Base-by-base conservation (phyloP, 2,797 vertebrate species). In the Petrocephalus sullivani region DNA sequence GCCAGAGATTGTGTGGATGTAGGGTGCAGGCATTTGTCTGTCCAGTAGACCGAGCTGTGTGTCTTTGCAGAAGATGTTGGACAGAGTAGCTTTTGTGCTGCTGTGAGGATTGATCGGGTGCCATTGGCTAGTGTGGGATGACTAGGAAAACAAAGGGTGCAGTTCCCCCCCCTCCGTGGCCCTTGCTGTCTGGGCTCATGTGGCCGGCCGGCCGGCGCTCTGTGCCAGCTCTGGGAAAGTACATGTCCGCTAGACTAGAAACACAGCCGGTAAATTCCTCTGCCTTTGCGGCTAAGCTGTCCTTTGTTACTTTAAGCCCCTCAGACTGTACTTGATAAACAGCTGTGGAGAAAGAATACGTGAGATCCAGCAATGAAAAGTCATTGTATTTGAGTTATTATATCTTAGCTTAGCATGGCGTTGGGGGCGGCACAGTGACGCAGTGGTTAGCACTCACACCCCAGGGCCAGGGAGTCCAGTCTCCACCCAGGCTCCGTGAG, bases 311-410 rank as follows among this genome's bases (percentile, higher is more conserved):
- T 86, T 87, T 87, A 64, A 89, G 67, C 64, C 41, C n/a, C 53
- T 67, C 78, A 87, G 16, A 33, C 49, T 84, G 58, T 87, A 90
- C n/a, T 19, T 8, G 85, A 23, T 87, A 85, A 89, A 91, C 56
- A 16, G 53, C 21, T 41, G 85, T 61, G 37, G 57, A 21, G 57
- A 86, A 58, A 61, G 41, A 51, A 46, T 46, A 60, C 12, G 16
- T 14, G 28, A 6, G 28, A 37, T 71, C 37, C 28, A 12, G 8
- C 14, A 19, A 71, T 56, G 33, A 82, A 37, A 49, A 83, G 58
- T 46, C 41, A 61, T 60, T 49, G 3, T 16, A 9, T 37, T 71
- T 16, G 12, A 71, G 64, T 37, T 71, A 71, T 71, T 37, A 33
- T 71, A 4, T 71, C 64, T 37, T 71, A 16, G 64, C 28, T 37